Percentiles rank a stretch among this genome's conserved stretches.
phyloP scores from a whole-genome alignment of 1,140 invertebrate species.

The Drosophila sechellia region DNA sequence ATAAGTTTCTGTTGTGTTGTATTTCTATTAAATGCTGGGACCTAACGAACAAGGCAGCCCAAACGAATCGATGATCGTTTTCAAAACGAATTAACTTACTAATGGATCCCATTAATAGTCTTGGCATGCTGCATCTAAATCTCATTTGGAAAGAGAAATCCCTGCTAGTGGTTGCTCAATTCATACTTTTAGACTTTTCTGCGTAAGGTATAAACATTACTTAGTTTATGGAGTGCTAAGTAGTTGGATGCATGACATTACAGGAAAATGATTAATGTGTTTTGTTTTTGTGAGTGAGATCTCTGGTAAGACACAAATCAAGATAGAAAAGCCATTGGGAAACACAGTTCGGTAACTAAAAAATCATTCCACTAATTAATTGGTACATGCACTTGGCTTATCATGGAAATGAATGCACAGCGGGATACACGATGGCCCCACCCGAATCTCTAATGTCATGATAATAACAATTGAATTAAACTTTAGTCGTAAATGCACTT shows the following conservation, averaged over 20 bases:
- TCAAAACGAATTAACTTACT: background rate
- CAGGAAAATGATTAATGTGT: background rate
- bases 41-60: no score
- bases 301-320: background rate
- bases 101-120: background rate
- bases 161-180: background rate
- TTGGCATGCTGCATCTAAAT: background rate
- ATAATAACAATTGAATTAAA: conserved; percentile 29
- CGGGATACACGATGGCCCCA: background rate
- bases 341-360: conserved; percentile 1
- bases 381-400: conserved; percentile 59
- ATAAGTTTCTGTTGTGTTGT: background rate
- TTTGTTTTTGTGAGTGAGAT: background rate
- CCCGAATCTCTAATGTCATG: conserved; percentile 32
- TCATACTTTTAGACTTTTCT: background rate
- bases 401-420: conserved; percentile 21
- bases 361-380: conserved; percentile 68
- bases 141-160: conserved; percentile 1
- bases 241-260: background rate
- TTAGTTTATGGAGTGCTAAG: background rate
- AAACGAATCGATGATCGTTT: background rate
- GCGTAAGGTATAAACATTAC: background rate
- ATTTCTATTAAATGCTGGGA: background rate
- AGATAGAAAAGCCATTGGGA: background rate
- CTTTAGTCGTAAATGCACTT: background rate